phyloP scores from a whole-genome alignment of 2,113 vertebrate genomes.

The Catagonus wagneri region DNA sequence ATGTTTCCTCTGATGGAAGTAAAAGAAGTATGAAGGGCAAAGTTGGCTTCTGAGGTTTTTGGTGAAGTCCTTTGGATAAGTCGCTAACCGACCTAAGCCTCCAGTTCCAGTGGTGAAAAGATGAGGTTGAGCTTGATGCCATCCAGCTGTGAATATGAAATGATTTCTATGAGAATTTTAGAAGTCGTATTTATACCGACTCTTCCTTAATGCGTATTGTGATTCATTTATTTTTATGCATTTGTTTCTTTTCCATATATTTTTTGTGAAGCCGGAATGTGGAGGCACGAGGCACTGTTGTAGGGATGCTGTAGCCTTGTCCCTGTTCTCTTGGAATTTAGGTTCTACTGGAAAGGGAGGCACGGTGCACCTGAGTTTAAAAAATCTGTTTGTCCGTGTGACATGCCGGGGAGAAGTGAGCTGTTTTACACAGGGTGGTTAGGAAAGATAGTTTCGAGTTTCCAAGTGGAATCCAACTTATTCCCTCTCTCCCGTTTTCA shows the following conservation, averaged over 20 bases:
- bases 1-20: background rate
- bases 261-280: background rate
- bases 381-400: background rate
- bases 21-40: background rate
- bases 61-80: background rate
- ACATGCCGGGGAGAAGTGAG: background rate
- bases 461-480: background rate
- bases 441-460: slow-evolving; percentile 5
- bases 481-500: background rate
- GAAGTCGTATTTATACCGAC: background rate
- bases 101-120: background rate
- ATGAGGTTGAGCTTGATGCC: background rate
- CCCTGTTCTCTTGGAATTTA: background rate
- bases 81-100: background rate
- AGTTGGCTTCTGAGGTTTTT: background rate
- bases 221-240: background rate
- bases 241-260: background rate
- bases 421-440: background rate
- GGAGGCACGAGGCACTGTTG: background rate
- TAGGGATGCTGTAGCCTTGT: background rate
- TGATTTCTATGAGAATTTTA: slow-evolving; percentile 37
- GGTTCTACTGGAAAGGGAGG: background rate
- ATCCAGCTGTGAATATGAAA: background rate
- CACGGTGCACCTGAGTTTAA: background rate
- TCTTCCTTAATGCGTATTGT: background rate